These are phyloP conservation scores for Ceratoteleas bidentatus DNA, from an alignment of 1,140 invertebrate genomes.

Conservation along the genomic window DNA sequence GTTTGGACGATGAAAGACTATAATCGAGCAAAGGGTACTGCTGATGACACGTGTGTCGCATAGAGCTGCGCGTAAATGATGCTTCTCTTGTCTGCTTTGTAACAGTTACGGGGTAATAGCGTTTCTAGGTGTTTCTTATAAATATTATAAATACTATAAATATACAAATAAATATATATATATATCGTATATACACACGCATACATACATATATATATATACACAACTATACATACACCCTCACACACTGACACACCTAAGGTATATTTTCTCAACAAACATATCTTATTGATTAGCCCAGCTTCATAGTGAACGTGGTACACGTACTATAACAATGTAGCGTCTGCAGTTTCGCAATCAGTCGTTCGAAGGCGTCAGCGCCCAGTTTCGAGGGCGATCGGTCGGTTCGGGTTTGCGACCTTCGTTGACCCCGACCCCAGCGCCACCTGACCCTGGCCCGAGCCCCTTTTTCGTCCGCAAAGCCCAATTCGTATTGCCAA, in stretches of 20 bases:
- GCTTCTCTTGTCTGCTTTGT: conserved; percentile 69
- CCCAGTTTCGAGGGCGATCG: conserved; percentile 41
- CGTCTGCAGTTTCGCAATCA: conserved; percentile 34
- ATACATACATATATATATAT: conserved; percentile 61
- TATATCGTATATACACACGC: too few relatives aligned
- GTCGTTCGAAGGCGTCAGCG: conserved; percentile 45
- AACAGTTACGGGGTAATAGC: conserved; percentile 61
- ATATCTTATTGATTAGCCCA: conserved; percentile 76
- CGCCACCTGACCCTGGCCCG: neutral
- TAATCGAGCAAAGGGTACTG: conserved; percentile 45
- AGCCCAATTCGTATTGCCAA: neutral
- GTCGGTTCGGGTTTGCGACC: conserved; percentile 23
- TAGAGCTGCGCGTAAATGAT: conserved; percentile 62
- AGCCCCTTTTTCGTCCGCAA: neutral
- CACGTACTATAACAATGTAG: conserved; percentile 44
- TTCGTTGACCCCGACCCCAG: neutral
- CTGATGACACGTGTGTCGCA: conserved; percentile 65
- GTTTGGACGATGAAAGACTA: too few relatives aligned
- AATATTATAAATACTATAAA: conserved; percentile 60
- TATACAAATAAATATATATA: conserved; percentile 55
- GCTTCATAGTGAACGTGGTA: conserved; percentile 70
- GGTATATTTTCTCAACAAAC: conserved; percentile 78
- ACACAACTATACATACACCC: conserved; percentile 28
- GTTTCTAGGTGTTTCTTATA: conserved; percentile 68
- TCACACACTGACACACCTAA: conserved; percentile 46